Conservation (phyloP, 2,888 invertebrate species). For the Macropis europaea region DNA sequence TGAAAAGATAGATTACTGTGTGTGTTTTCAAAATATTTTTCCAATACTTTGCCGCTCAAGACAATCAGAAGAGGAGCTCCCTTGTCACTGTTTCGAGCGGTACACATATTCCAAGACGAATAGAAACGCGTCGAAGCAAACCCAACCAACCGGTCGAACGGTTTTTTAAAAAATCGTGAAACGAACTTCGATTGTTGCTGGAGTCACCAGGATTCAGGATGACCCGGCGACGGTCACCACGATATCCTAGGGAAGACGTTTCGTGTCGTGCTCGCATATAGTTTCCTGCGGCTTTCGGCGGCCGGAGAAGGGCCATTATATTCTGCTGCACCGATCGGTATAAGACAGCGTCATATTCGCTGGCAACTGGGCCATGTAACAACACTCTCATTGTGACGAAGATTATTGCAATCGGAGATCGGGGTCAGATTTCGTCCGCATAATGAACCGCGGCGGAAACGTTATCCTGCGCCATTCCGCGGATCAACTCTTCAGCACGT, state of each 20-base stretch:
- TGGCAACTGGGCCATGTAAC: slow-evolving; percentile 46
- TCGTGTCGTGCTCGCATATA: slow-evolving; percentile 50
- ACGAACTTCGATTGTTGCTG: no score
- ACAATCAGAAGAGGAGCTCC: no score
- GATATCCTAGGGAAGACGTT: slow-evolving; percentile 45
- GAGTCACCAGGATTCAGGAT: slow-evolving; percentile 25
- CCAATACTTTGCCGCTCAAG: no score
- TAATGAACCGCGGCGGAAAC: slow-evolving; percentile 58
- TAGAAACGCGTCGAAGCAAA: no score
- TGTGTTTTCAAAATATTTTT: no score
- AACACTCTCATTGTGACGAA: slow-evolving; percentile 42
- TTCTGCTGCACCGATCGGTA: slow-evolving; percentile 53
- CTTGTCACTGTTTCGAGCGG: no score
- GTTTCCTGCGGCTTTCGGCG: slow-evolving; percentile 55
- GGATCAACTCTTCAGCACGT: slow-evolving; percentile 37
- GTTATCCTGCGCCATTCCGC: slow-evolving; percentile 41
- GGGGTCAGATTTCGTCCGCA: slow-evolving; percentile 66
- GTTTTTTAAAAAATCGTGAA: no score
- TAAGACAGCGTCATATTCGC: slow-evolving; percentile 46
- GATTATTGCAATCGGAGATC: slow-evolving; percentile 59
- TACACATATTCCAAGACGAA: no score
- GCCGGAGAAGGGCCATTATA: slow-evolving; percentile 57
- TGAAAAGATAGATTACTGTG: no score
- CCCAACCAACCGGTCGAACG: no score
- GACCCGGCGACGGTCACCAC: slow-evolving; percentile 25